Evolutionary conservation across 2,888 invertebrate genomes (phyloP).

Genomic region (Andrena flavipes): DNA sequence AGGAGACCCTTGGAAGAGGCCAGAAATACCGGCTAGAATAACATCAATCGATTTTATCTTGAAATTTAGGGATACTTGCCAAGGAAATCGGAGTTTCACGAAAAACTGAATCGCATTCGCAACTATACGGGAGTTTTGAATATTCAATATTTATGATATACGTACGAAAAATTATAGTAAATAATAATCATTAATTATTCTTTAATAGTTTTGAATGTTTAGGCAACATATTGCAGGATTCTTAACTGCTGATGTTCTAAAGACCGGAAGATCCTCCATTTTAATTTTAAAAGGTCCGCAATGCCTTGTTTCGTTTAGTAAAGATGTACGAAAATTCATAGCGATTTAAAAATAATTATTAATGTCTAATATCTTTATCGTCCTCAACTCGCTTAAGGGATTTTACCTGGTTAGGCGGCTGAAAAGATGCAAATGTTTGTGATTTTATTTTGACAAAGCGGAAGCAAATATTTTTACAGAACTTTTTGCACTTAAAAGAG

Average conservation of each 20-base stretch:
- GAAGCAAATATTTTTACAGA: no score
- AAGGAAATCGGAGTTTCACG: background rate
- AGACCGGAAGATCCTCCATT: no score
- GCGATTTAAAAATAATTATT: no score
- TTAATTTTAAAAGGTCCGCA: no score
- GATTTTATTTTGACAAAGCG: no score
- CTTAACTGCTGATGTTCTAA: background rate
- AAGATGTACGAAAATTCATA: no score
- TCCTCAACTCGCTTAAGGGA: no score
- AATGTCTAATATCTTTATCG: no score
- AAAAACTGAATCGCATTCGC: background rate
- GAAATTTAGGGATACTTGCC: constrained; percentile 12
- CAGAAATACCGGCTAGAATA: constrained; percentile 22
- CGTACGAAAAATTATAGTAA: background rate
- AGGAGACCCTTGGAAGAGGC: constrained; percentile 20
- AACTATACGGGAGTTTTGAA: background rate
- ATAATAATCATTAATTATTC: background rate
- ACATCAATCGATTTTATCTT: constrained; percentile 47
- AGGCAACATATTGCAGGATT: background rate
- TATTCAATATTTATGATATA: background rate
- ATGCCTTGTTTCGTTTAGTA: no score
- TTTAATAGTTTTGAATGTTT: background rate
- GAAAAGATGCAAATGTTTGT: no score
- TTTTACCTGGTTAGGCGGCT: no score
- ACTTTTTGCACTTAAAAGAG: no score